Conservation (phyloP, 2,113 vertebrate species). For the Spermophilus dauricus region DNA sequence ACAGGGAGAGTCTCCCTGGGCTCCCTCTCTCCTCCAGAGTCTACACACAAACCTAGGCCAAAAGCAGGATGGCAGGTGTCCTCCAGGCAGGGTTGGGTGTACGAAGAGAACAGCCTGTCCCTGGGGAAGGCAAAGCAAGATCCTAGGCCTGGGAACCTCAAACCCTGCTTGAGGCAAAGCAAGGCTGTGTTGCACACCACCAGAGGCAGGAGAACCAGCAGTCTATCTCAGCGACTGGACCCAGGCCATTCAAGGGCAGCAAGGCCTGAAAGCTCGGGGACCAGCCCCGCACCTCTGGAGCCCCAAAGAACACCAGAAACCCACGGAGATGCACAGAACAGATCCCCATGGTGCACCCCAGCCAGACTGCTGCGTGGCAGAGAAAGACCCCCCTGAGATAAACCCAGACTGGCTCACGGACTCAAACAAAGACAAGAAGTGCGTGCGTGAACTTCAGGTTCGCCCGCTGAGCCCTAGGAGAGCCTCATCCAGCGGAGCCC, state of each 20-base stretch:
- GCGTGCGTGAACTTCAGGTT: neutral
- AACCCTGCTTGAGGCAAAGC: neutral
- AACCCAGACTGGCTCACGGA: neutral
- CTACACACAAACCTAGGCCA: neutral
- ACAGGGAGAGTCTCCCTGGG: neutral
- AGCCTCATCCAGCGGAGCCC: neutral
- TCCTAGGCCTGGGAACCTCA: neutral
- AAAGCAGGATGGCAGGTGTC: neutral
- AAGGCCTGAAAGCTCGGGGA: neutral
- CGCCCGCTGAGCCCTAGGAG: neutral
- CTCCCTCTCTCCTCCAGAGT: neutral
- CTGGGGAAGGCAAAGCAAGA: neutral
- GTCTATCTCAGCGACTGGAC: neutral
- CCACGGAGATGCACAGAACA: neutral
- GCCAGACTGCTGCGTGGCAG: neutral
- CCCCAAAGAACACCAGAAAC: neutral
- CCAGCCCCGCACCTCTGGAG: neutral
- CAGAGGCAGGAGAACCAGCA: neutral
- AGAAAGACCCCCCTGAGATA: neutral
- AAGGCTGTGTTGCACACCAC: neutral
- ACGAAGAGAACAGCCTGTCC: too few relatives aligned
- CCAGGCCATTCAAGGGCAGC: neutral
- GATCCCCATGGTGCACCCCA: neutral
- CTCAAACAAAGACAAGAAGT: conserved; percentile 35
- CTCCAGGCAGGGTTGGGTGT: neutral